Conservation (phyloP, 2,888 invertebrate genomes). For the Lasioglossum villosulum region DNA sequence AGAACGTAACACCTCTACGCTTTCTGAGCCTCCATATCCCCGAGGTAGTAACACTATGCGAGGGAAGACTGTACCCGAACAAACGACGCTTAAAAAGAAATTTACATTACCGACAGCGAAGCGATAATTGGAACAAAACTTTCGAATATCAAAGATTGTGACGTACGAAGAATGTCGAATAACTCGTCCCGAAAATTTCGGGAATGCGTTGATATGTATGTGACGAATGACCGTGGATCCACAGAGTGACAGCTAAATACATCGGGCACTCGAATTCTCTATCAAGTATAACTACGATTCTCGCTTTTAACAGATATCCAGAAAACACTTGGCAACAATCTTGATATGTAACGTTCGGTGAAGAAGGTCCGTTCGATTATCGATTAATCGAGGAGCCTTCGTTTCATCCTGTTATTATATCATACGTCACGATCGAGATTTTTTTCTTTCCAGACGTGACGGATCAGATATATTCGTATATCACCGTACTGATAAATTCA, state of each 20-base stretch:
- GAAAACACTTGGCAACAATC: slow-evolving; percentile 78
- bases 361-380: slow-evolving; percentile 69
- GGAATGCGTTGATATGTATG: slow-evolving; percentile 76
- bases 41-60: too few relatives aligned
- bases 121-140: background rate
- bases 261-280: slow-evolving; percentile 62
- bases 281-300: slow-evolving; percentile 57
- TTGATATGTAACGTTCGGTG: slow-evolving; percentile 80
- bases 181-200: slow-evolving; percentile 50
- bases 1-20: too few relatives aligned
- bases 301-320: slow-evolving; percentile 68
- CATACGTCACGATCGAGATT: slow-evolving; percentile 30
- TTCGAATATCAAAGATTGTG: slow-evolving; percentile 44
- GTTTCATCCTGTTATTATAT: slow-evolving; percentile 44
- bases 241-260: slow-evolving; percentile 31
- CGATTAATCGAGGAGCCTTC: slow-evolving; percentile 35
- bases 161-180: slow-evolving; percentile 35
- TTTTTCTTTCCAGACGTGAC: background rate
- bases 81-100: background rate
- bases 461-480: background rate
- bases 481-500: background rate
- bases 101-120: background rate
- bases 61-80: background rate
- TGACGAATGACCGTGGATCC: slow-evolving; percentile 61
- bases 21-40: too few relatives aligned